phyloP scores from a whole-genome alignment of 2,797 vertebrate species.

The Pampus argenteus region DNA sequence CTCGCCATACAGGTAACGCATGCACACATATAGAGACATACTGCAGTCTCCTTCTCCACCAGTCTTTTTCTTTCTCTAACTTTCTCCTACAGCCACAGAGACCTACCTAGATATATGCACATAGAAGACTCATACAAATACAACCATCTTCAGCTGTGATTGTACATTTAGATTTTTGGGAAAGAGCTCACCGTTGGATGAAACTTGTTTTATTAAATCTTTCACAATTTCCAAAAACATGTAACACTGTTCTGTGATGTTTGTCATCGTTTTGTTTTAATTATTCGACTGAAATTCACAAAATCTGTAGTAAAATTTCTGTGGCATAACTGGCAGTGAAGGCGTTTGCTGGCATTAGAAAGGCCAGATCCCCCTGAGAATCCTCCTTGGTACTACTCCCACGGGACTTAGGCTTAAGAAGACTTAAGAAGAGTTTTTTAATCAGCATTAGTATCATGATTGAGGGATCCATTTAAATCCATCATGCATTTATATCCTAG shows the following conservation, averaged over 20 bases:
- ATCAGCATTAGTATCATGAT: constrained; percentile 49
- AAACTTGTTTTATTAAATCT: not conserved
- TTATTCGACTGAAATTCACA: not conserved
- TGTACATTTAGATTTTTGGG: not conserved
- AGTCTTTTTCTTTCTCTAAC: not conserved
- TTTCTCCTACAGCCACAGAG: constrained; percentile 10
- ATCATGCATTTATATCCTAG: constrained; percentile 32
- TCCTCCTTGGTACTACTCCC: constrained; percentile 16
- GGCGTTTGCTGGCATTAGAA: constrained; percentile 24
- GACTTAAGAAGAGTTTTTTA: constrained; percentile 24
- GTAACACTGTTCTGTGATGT: not conserved
- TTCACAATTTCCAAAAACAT: not conserved
- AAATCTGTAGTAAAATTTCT: not conserved
- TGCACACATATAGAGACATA: constrained; percentile 5
- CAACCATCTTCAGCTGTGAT: not conserved
- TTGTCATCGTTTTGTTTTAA: constrained; percentile 1
- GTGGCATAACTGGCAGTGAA: constrained; percentile 12
- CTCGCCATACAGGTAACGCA: constrained; percentile 92
- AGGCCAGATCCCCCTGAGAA: constrained; percentile 11
- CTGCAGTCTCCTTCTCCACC: not conserved
- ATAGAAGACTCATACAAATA: not conserved
- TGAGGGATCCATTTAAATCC: constrained; percentile 45
- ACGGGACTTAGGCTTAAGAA: constrained; percentile 32
- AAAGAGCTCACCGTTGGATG: too few relatives aligned
- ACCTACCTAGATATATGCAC: not conserved